Conservation (phyloP, 2,888 invertebrate genomes). For the Agonopterix heracliana region DNA sequence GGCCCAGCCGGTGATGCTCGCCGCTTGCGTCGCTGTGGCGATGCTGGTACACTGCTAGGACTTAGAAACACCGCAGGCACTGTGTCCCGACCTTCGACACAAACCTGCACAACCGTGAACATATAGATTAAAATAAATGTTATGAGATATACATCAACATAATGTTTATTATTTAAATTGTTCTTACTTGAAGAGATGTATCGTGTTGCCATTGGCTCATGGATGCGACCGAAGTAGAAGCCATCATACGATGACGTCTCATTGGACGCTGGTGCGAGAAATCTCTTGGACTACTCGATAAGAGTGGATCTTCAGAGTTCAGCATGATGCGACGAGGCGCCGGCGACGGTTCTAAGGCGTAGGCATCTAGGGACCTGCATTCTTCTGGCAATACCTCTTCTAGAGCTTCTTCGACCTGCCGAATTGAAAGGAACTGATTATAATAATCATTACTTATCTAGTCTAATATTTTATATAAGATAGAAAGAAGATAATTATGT, state of each 20-base stretch:
- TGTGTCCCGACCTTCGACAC: conserved; percentile 79
- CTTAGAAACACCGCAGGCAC: conserved; percentile 86
- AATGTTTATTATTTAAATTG: not conserved
- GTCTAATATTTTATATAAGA: not conserved
- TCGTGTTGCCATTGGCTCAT: conserved; percentile 63
- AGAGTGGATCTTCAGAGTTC: conserved; percentile 89
- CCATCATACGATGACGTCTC: conserved; percentile 47
- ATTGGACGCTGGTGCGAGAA: conserved; percentile 72
- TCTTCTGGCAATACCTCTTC: conserved; percentile 90
- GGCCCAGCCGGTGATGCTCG: conserved; percentile 80
- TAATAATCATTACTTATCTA: not conserved
- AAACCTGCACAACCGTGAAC: conserved; percentile 38
- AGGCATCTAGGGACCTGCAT: conserved; percentile 78
- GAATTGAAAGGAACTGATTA: conserved; percentile 3
- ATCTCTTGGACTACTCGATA: conserved; percentile 90
- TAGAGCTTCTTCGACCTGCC: conserved; percentile 86
- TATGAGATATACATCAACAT: not conserved
- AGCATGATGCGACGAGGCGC: conserved; percentile 90
- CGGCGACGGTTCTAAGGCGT: conserved; percentile 79
- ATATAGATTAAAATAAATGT: not conserved
- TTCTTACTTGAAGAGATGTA: conserved; percentile 50
- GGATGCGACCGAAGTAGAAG: conserved; percentile 36
- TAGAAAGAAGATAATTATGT: not conserved
- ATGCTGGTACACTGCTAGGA: conserved; percentile 82
- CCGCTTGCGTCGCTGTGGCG: conserved; percentile 79